Evolutionary conservation across 2,797 vertebrate species (phyloP), one percentile per base, ranked within the genome.

Genomic region (Amblyraja radiata): DNA sequence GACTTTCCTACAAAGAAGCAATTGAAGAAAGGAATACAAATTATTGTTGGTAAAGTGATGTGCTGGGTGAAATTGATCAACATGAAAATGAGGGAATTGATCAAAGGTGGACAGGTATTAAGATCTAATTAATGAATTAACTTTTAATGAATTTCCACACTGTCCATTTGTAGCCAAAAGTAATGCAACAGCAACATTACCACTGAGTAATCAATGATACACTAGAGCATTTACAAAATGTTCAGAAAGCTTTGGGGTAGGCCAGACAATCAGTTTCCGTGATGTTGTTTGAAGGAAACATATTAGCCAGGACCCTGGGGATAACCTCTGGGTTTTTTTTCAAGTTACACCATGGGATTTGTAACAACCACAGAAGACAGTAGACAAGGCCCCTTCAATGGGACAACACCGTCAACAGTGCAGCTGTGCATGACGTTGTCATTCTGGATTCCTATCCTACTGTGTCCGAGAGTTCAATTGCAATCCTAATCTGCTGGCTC

Each of bases 1-100:
- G 93, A 97, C 97, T 92, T 98, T 98, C 93, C 98, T 98, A 95
- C 58, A 94, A 93, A 93, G 68, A 11, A 81, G 32, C 18, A 71
- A 93, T 73, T 0, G 21, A 39, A 93, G 21, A 73, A 83, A 93
- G 65, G 18, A 68, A 73, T 71, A 90, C 39, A 63, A 54, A 93
- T 79, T 14, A n/a, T 92, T 36, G 36, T 90, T 71, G 36, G 68
- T 36, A 21, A 39, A 71, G 16, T 1, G 36, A 73, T 46, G 68
- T 32, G 68, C 63, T 90, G 61, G 16, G 18, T 71, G n/a, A 90
- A 65, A 71, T n/a, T 18, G 13, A 68, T 36, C 6, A 18, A 90
- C 61, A 21, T 71, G 32, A 71, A 65, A 8, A 23, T 71, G 14
- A 65, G 86, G 16, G 23, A 90, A 68, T 90, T 39, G 71, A 13